Conservation (phyloP, 92 coral and sea anemone species). For the Micromussa lordhowensis region DNA sequence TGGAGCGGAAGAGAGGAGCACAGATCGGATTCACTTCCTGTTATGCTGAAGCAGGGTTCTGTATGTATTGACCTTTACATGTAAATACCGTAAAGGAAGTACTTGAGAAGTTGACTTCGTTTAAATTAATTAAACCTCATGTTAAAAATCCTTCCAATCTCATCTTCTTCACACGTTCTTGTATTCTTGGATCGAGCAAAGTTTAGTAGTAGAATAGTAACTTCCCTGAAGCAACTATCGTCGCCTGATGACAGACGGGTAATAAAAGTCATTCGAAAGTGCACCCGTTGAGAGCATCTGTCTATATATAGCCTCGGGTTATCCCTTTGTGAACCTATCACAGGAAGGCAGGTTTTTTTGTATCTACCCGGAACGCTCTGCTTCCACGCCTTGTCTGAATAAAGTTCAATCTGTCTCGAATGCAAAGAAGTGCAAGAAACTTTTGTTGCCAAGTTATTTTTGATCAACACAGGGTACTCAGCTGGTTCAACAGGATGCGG, state of each 20-base stretch:
- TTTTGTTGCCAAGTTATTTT: neutral
- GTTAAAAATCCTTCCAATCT: too few species aligned
- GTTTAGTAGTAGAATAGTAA: too few species aligned
- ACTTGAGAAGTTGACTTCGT: neutral
- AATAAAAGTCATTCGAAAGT: too few species aligned
- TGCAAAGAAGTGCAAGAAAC: neutral
- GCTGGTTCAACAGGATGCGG: conserved; percentile 6
- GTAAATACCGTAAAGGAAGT: neutral
- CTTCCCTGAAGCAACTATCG: neutral
- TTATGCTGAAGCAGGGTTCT: neutral
- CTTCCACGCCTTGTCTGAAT: neutral
- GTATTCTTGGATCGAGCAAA: too few species aligned
- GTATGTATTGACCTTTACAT: neutral
- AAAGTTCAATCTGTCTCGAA: neutral
- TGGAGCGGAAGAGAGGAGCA: neutral
- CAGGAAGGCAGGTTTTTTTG: neutral
- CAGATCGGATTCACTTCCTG: neutral
- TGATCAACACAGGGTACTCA: neutral
- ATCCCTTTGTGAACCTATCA: neutral
- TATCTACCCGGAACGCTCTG: neutral
- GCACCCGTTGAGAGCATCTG: neutral
- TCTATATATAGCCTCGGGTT: neutral
- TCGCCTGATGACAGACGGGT: neutral
- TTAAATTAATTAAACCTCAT: neutral
- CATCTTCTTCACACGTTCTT: too few species aligned